These are phyloP conservation scores for Miltochrista miniata DNA, from an alignment of 2,888 invertebrate genomes.

Conservation along the genomic window DNA sequence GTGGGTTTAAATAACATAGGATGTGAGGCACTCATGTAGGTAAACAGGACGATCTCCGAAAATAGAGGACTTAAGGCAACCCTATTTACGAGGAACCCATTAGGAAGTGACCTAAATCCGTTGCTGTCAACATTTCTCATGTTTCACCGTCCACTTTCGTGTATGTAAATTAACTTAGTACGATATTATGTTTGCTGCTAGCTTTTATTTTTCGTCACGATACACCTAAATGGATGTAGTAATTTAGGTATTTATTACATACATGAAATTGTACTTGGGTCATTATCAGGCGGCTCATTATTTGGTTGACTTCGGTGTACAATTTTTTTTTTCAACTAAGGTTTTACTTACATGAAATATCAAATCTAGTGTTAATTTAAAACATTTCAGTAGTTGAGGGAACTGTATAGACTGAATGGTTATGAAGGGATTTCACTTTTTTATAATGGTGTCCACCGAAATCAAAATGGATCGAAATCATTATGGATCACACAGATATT, in stretches of 20 bases:
- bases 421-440: no score
- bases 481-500: no score
- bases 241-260: slow-evolving; percentile 2
- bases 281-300: not conserved
- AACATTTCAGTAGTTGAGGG: no score
- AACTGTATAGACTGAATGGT: no score
- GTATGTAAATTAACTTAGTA: slow-evolving; percentile 37
- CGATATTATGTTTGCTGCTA: slow-evolving; percentile 16
- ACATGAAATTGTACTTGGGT: not conserved
- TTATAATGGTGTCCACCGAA: no score
- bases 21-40: slow-evolving; percentile 31
- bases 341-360: no score
- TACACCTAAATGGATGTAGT: not conserved
- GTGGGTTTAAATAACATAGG: slow-evolving; percentile 19
- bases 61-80: slow-evolving; percentile 48
- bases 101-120: slow-evolving; percentile 58
- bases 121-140: slow-evolving; percentile 51
- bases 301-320: no score
- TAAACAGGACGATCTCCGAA: slow-evolving; percentile 44
- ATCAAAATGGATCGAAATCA: no score
- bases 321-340: no score
- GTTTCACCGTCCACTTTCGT: slow-evolving; percentile 36
- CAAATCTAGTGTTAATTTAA: no score
- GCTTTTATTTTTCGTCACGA: slow-evolving; percentile 3
- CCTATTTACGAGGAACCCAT: slow-evolving; percentile 47